Evolutionary conservation across 1,140 invertebrate genomes (phyloP), one percentile per base, ranked within the genome.

Genomic region (Anastrepha ludens): DNA sequence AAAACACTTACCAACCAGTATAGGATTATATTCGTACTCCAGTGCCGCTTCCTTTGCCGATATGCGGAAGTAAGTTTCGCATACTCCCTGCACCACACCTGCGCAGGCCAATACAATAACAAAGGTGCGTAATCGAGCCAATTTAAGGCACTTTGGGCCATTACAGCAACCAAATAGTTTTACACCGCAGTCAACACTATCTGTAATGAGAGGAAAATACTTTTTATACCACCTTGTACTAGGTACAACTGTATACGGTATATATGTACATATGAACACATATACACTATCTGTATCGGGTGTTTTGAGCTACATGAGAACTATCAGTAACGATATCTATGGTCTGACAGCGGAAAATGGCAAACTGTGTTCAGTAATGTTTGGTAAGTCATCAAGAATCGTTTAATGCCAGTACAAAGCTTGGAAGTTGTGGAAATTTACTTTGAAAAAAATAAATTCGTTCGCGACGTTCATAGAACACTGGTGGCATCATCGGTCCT

Each of bases 151-250:
- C 89, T 92, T 94, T 5, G 94, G 93, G 41, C 93, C 92, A 70
- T 93, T 90, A 58, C 94, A 93, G 89, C 95, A 95, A 88, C 93
- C 94, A 64, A 95, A 87, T 60, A 93, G 93, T 86, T 90, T 93
- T 87, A 95, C 94, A 59, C 95, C 95, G 88, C 95, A 96, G 89
- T 96, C 95, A n/a, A 96, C 93, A 87, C 94, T 94, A 90, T 95
- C 94, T 93, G 60, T 41, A 17, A 89, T 55, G 47, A 15, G 47
- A 47, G 3, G 4, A 20, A 15, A 50, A 64, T 59, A 58, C 17
- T 41, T 15, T 44, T 87, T 44, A 44, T 44, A 59, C 9, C 20
- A 44, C 59, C 41, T 67, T 65, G 29, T 29, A 29, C 29, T 29
- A 29, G 29, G 1, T 29, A 29, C 29, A 29, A 29, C 29, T 86